Base-by-base conservation (phyloP, 2,888 invertebrate species). In the Synergus japonicus region DNA sequence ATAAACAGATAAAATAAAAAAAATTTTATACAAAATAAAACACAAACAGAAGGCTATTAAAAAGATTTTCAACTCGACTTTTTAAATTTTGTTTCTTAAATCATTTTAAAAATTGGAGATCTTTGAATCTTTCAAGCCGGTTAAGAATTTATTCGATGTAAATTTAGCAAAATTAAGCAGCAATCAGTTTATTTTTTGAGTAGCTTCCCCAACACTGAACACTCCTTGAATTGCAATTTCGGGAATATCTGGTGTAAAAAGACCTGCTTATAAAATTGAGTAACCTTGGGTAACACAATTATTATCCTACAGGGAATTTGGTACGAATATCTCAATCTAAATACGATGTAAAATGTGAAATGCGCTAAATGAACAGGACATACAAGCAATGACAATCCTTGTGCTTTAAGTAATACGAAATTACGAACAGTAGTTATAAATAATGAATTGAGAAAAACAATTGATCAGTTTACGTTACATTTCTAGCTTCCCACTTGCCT, bases 401-500 rank as follows among this genome's bases (percentile, higher is more conserved):
- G 46, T 29, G 46, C 46, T 69, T 46, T 46, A 29, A 29, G 46
- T 54, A 49, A 73, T 15, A 49, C 69, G 49, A 73, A n/a, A 49
- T 37, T 44, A 69, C 67, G 69, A 54, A 73, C 29, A 54, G 10
- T 73, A 46, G n/a, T 54, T 37, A 60, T 78, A 76, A 64, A 79
- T 41, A 76, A 82, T 54, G 73, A 29, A 76, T 73, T 73, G 65
- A 81, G 46, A 22, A 69, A n/a, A 60, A 65, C 49, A 73, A 76
- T 60, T 78, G 76, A 58, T 60, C 46, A 78, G 43, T 79, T 69
- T 13, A 76, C 41, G 77, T 63, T 78, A 60, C 77, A 76, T 76
- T 85, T 83, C 69, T 83, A 80, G 78, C 79, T 77, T 73, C 54
- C 78, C 78, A 86, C 86, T 87, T 87, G 93, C 94, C 86, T 96